Evolutionary conservation across 2,113 vertebrate genomes (phyloP).

Genomic region (Antidorcas marsupialis): DNA sequence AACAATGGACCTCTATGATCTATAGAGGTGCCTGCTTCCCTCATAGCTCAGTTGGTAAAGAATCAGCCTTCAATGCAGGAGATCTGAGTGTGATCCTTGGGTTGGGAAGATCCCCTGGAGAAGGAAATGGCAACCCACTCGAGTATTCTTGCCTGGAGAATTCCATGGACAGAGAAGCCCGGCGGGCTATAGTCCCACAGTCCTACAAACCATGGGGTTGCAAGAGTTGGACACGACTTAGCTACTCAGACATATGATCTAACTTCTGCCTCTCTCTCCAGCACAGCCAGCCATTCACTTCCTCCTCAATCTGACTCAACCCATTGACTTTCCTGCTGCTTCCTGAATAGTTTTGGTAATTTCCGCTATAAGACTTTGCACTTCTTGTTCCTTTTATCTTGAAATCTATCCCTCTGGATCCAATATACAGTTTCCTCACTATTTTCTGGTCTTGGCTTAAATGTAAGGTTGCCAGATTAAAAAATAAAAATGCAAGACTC

Average conservation of each 20-base stretch:
- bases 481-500: not conserved
- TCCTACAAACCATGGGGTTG: not conserved
- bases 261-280: not conserved
- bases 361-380: not conserved
- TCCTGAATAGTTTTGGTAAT: not conserved
- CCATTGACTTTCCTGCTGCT: not conserved
- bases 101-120: not conserved
- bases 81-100: accelerated
- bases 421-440: not conserved
- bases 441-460: not conserved
- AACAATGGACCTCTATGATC: not conserved
- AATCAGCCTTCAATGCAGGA: not conserved
- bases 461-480: not conserved
- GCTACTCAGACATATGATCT: not conserved
- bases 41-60: not conserved
- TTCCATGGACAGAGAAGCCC: not conserved
- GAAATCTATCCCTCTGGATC: not conserved
- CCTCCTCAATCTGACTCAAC: not conserved
- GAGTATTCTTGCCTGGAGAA: not conserved
- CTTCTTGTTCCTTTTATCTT: not conserved
- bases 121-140: not conserved
- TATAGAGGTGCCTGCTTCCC: not conserved
- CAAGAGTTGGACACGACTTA: not conserved
- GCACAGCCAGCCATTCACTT: not conserved
- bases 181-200: not conserved